A percentile compares a stretch with the other conserved stretches of the same genome.
Conservation (phyloP, 2,888 invertebrate genomes). For the Eristalis pertinax region DNA sequence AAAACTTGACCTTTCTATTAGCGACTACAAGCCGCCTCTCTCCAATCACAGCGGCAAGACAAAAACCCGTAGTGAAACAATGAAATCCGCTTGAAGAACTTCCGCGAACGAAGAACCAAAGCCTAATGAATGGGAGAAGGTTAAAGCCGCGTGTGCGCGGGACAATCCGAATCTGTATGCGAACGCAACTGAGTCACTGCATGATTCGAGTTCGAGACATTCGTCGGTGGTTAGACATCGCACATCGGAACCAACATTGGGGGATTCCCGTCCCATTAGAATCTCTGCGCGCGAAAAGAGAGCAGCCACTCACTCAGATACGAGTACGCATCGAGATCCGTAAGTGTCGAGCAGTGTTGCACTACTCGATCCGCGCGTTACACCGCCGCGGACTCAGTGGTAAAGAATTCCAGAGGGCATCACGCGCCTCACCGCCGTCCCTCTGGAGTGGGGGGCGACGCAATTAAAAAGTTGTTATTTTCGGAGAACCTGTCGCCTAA, state of each 20-base stretch:
- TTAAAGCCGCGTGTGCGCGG: not conserved
- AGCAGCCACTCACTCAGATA: not conserved
- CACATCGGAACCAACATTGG: not conserved
- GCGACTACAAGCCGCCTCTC: not conserved
- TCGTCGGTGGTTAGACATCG: not conserved
- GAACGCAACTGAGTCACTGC: constrained; percentile 36
- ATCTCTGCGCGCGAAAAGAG: not conserved
- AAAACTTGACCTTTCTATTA: constrained; percentile 34
- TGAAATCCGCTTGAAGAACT: constrained; percentile 24
- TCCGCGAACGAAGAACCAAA: constrained; percentile 20
- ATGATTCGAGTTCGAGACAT: constrained; percentile 13
- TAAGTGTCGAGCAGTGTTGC: not conserved
- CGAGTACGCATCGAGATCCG: not conserved
- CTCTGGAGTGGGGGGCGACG: not conserved
- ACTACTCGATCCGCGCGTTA: not conserved
- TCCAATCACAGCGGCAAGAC: not conserved
- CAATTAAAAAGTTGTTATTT: constrained; percentile 65
- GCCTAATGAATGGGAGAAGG: constrained; percentile 1
- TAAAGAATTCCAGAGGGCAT: constrained; percentile 29
- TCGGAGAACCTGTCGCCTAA: constrained; percentile 58
- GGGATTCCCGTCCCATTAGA: constrained; percentile 26
- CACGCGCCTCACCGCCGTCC: not conserved
- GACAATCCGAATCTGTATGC: constrained; percentile 6
- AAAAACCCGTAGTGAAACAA: constrained; percentile 34
- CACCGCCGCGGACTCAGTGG: not conserved